Base-by-base conservation (phyloP, 1,140 invertebrate genomes). In the Hylaeus anthracinus region DNA sequence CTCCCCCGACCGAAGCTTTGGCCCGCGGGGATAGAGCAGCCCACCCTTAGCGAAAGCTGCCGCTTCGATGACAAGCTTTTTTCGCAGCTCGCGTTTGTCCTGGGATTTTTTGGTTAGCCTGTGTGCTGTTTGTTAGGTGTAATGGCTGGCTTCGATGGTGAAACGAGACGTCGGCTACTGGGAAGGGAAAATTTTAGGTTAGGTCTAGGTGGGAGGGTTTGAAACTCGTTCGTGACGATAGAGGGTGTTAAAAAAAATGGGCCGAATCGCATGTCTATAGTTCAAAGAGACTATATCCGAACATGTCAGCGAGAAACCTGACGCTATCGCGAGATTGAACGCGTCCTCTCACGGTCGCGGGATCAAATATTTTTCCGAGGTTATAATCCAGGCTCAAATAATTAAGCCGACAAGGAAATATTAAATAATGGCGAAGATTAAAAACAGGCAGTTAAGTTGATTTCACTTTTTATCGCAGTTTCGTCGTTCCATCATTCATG, bases 381-480 rank as follows among this genome's bases (percentile, higher is more conserved):
- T 76, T 56, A 61, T 66, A 69, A 69, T 67, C 74, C 74, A 43
- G 14, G 74, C 53, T 69, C 48, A 55, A 76, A 76, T 70, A 55
- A 64, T 79, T 72, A 79, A 79, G 48, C 60, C 69, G 76, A 72
- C 60, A 79, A 72, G 76, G 69, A 79, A 79, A 72, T 64, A 79
- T 78, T 72, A 78, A 78, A 78, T 48, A 69, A 78, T 63, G 60
- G 70, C 60, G 51, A 61, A 56, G 26, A 61, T 72, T 79, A 72
- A 79, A 78, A 72, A 72, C 70, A 72, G 76, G 14, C 76, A 53
- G 69, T 71, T 43, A 45, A 64, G 69, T 72, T 79, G 76, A 79
- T 79, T 79, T 79, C 72, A 45, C 76, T 72, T 79, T 79, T 79
- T 79, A 79, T 72, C 76, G 69, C 76, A 43, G 70, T n/a, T 43